Percentiles rank a stretch among this genome's conserved stretches.
These are phyloP conservation scores for Schizopygopsis pylzovi DNA, from an alignment of 2,797 vertebrate genomes.

Conservation along the genomic window DNA sequence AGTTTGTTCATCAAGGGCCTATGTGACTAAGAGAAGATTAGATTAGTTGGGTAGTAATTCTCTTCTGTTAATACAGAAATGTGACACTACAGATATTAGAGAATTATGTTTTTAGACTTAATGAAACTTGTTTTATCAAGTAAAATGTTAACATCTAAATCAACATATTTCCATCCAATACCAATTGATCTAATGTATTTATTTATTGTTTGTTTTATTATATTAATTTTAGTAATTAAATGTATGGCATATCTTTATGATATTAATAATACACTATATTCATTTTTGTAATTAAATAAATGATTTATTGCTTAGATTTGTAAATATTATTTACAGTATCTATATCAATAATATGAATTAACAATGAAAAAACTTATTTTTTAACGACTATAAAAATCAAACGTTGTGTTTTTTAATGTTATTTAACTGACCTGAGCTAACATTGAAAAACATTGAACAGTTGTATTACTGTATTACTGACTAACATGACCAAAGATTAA, in stretches of 20 bases:
- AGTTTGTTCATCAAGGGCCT: slow-evolving; percentile 8
- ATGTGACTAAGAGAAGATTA: background rate
- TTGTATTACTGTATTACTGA: background rate
- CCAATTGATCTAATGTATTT: background rate
- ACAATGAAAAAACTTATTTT: too few species aligned
- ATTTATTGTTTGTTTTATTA: background rate
- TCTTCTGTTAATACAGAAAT: too few species aligned
- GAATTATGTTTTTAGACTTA: background rate
- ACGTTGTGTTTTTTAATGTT: background rate
- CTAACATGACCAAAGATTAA: background rate
- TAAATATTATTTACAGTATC: too few species aligned
- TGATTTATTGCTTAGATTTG: too few species aligned
- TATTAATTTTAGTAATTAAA: background rate
- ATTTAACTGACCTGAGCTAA: background rate
- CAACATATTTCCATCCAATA: background rate
- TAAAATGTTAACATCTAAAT: background rate
- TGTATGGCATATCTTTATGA: too few species aligned
- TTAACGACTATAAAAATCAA: background rate
- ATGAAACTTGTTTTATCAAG: background rate
- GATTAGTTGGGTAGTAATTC: background rate
- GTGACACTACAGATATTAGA: background rate
- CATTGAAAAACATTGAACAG: background rate
- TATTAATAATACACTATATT: too few species aligned
- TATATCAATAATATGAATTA: background rate
- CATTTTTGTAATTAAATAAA: too few species aligned